A percentile compares a stretch with the other conserved stretches of the same genome.
These are phyloP conservation scores for Thunnus thynnus DNA, from an alignment of 2,113 vertebrate species.

Conservation along the genomic window DNA sequence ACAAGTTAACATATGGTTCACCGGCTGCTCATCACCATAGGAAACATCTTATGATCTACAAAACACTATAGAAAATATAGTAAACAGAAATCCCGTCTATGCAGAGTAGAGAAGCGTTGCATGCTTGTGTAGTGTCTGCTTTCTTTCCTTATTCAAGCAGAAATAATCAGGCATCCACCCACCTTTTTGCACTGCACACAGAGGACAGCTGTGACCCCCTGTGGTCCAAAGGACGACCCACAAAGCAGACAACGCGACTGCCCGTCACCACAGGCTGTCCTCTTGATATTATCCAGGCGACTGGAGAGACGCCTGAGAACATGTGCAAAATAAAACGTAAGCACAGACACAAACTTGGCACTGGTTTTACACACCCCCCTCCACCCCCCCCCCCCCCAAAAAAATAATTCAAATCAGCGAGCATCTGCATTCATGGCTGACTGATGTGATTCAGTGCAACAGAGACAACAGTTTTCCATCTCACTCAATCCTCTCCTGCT, in stretches of 20 bases:
- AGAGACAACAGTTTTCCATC: conserved; percentile 40
- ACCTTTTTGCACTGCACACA: conserved; percentile 97
- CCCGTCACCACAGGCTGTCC: conserved; percentile 91
- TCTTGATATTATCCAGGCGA: conserved; percentile 91
- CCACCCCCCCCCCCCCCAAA: background rate
- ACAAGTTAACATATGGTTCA: conserved; percentile 20
- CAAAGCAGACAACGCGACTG: conserved; percentile 92
- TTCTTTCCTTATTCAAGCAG: background rate
- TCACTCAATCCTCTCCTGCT: conserved; percentile 94
- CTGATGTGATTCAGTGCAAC: conserved; percentile 6
- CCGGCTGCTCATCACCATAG: conserved; percentile 7
- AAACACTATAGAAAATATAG: background rate
- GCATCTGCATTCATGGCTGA: background rate
- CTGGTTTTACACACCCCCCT: conserved; percentile 3
- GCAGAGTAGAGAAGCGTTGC: background rate
- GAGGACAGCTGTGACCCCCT: conserved; percentile 87
- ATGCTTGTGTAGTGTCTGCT: background rate
- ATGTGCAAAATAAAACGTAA: conserved; percentile 1
- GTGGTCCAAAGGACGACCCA: conserved; percentile 88
- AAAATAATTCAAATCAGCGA: background rate
- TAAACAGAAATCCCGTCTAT: background rate
- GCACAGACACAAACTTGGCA: conserved; percentile 4
- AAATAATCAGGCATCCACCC: conserved; percentile 28
- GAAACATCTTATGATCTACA: conserved; percentile 8
- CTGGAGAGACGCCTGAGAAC: conserved; percentile 89